Percentiles rank a stretch among this genome's conserved stretches.
Conservation (phyloP, 1,140 invertebrate species). For the Lysiphlebus fabarum region DNA sequence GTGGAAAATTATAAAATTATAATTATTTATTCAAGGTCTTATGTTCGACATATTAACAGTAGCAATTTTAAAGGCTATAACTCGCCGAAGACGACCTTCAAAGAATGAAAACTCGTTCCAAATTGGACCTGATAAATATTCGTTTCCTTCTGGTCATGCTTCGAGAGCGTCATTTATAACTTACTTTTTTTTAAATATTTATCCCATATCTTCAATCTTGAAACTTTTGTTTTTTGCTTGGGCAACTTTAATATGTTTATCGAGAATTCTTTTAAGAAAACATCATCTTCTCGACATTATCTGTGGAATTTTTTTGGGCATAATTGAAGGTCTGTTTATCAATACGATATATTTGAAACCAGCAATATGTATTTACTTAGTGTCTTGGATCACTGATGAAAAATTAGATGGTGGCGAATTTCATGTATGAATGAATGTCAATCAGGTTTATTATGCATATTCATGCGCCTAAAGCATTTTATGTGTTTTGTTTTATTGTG, state of each 20-base stretch:
- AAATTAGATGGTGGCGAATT: conserved; percentile 59
- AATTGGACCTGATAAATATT: conserved; percentile 79
- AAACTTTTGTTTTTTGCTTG: conserved; percentile 68
- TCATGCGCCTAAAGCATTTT: no score
- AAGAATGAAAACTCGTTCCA: conserved; percentile 65
- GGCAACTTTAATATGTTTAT: conserved; percentile 71
- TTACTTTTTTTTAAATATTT: conserved; percentile 66
- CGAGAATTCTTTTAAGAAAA: conserved; percentile 74
- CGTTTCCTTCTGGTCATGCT: conserved; percentile 94
- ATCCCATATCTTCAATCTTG: conserved; percentile 62
- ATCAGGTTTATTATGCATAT: no score
- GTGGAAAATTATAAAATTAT: no score
- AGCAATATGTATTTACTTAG: conserved; percentile 51
- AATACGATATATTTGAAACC: conserved; percentile 66
- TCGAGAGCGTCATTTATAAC: conserved; percentile 79
- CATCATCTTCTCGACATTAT: conserved; percentile 87
- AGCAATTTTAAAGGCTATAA: conserved; percentile 75
- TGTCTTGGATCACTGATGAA: conserved; percentile 59
- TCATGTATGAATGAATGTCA: conserved; percentile 48
- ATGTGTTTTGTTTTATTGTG: no score
- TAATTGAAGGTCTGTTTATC: conserved; percentile 69
- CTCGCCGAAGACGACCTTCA: conserved; percentile 72
- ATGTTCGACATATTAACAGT: conserved; percentile 83
- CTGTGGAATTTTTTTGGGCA: conserved; percentile 71
- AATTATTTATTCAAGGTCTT: conserved; percentile 63